phyloP scores from a whole-genome alignment of 2,797 vertebrate genomes.

The Chelonia mydas region DNA sequence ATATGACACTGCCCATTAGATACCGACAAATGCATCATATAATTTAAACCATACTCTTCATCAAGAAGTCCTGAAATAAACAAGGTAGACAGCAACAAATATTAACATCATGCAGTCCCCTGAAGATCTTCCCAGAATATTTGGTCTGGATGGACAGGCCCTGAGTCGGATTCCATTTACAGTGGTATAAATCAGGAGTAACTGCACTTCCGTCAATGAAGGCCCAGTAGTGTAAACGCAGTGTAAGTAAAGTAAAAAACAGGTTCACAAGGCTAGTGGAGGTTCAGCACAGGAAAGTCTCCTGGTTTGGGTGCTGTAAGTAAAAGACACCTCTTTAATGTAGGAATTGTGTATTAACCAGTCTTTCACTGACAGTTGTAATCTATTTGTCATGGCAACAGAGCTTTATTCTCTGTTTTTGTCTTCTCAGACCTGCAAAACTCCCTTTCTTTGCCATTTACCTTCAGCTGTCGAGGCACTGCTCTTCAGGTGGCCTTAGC shows the following conservation, averaged over 20 bases:
- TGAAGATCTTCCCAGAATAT: background rate
- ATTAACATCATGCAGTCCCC: background rate
- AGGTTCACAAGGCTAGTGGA: background rate
- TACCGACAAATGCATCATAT: background rate
- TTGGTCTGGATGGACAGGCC: background rate
- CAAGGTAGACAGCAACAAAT: background rate
- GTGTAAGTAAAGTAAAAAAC: constrained; percentile 1
- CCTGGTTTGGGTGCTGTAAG: background rate
- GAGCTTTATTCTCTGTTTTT: background rate
- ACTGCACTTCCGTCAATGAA: background rate
- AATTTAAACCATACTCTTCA: constrained; percentile 58
- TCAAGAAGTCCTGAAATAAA: constrained; percentile 44
- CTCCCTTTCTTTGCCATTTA: background rate
- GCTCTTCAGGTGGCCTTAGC: too few species aligned
- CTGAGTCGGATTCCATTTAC: background rate
- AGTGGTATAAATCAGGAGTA: background rate
- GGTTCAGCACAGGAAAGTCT: background rate
- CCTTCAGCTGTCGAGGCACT: too few species aligned
- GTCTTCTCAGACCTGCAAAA: background rate
- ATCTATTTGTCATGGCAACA: background rate
- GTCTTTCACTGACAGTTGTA: background rate
- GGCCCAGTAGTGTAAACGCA: background rate
- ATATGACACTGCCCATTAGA: constrained; percentile 52
- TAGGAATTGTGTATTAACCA: background rate
- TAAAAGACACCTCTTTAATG: background rate